phyloP scores from a whole-genome alignment of 2,797 vertebrate genomes.

The Cyclopterus lumpus region DNA sequence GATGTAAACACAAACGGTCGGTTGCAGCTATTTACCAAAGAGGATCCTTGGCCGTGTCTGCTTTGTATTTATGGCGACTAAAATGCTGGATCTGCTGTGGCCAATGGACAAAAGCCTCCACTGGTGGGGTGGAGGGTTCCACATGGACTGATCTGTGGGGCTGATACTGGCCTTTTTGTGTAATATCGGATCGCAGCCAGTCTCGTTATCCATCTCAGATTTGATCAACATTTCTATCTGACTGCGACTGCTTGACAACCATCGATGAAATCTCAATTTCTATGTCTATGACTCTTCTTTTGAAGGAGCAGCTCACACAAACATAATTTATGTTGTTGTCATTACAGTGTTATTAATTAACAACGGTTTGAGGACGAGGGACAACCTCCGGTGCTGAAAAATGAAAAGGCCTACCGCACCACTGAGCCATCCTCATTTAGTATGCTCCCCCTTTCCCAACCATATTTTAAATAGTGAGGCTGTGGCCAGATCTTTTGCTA shows the following conservation, averaged over 20 bases:
- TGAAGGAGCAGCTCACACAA: neutral
- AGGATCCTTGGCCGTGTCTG: conserved; percentile 51
- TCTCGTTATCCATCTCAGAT: conserved; percentile 6
- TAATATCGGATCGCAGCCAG: neutral
- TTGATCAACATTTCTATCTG: conserved; percentile 6
- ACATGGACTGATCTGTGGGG: neutral
- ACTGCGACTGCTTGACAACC: neutral
- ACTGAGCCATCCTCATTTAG: neutral
- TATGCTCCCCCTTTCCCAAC: neutral
- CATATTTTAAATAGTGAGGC: neutral
- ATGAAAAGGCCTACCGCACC: neutral
- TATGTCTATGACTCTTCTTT: neutral
- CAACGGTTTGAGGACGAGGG: neutral
- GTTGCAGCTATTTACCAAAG: conserved; percentile 66
- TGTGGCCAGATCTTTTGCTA: neutral
- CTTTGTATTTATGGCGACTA: conserved; percentile 63
- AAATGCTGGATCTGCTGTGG: conserved; percentile 50
- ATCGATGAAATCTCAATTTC: neutral
- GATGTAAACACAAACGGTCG: conserved; percentile 71
- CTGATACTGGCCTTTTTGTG: conserved; percentile 8
- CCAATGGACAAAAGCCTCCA: conserved; percentile 39
- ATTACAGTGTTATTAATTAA: no score
- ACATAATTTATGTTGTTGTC: neutral
- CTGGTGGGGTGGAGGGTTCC: neutral
- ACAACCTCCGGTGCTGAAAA: no score